Evolutionary conservation across 2,113 vertebrate species (phyloP), one percentile per base, ranked within the genome.

Genomic region (Barnardius zonarius): DNA sequence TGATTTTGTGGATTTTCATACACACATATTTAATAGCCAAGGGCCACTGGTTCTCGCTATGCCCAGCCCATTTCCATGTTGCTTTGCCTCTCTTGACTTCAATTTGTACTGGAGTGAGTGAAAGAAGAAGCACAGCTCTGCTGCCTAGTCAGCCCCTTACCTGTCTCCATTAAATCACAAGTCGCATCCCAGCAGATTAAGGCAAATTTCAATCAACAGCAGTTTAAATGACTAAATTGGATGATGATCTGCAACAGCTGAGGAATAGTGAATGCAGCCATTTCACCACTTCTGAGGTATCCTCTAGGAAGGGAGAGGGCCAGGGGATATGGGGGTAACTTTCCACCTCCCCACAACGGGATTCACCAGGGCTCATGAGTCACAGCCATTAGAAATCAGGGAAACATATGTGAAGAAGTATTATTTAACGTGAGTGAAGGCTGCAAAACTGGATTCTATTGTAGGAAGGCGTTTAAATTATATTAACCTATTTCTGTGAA

Each of bases 381-480:
- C 96, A 90, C 63, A 88, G 90, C 67, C 63, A 11, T 93, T 57
- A 90, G 43, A 66, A 24, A 69, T 44, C 23, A 81, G 68, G 70
- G 70, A 59, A 94, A 80, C 64, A 66, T 39, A 37, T 67, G 48
- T 55, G 52, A 94, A 83, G 62, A 82, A 41, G 41, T 64, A 80
- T 87, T 82, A 73, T 66, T 74, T 23, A 18, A n/a, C 30, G 51
- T 63, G 68, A 93, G 55, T 69, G 85, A 88, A 93, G 37, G 49
- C 18, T 94, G 72, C 46, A 81, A 77, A 92, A 88, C 48, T 93
- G 68, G n/a, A 59, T 91, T 83, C 82, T 83, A 8, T 35, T 86
- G 83, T 52, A 63, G 61, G 76, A 95, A 83, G 63, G 51, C 52
- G 94, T 92, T 96, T 84, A 83, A 75, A 39, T 70, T 92, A 33